Conservation (phyloP, 2,888 invertebrate genomes). For the Bellardia pandia region DNA sequence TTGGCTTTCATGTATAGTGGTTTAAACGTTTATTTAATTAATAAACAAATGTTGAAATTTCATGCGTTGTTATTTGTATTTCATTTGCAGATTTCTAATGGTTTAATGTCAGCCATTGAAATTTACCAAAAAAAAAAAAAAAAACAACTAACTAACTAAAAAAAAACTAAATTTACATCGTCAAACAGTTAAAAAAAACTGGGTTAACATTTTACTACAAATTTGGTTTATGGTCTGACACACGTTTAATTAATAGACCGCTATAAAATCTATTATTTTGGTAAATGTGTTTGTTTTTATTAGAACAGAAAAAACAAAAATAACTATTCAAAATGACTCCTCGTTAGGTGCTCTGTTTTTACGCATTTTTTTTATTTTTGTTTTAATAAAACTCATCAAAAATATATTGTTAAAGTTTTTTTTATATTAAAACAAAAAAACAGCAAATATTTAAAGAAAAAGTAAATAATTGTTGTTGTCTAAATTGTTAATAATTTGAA, state of each 20-base stretch:
- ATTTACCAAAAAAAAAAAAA: slow-evolving; percentile 7
- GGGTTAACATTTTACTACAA: slow-evolving; percentile 54
- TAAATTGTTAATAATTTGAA: slow-evolving; percentile 65
- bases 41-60: slow-evolving; percentile 61
- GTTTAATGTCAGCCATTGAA: slow-evolving; percentile 52
- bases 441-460: slow-evolving; percentile 56
- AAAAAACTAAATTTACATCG: slow-evolving; percentile 10
- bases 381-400: slow-evolving; percentile 50
- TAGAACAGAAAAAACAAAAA: neutral
- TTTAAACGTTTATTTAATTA: slow-evolving; percentile 65
- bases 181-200: slow-evolving; percentile 13
- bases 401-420: slow-evolving; percentile 16
- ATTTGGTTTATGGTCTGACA: slow-evolving; percentile 60
- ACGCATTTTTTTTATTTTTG: slow-evolving; percentile 42
- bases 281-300: slow-evolving; percentile 3
- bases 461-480: slow-evolving; percentile 64
- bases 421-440: neutral
- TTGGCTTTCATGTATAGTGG: slow-evolving; percentile 8
- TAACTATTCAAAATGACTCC: slow-evolving; percentile 17
- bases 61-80: slow-evolving; percentile 58
- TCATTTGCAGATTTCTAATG: slow-evolving; percentile 46
- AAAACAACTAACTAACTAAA: neutral
- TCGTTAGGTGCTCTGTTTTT: slow-evolving; percentile 50
- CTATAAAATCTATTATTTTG: slow-evolving; percentile 50
- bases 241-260: slow-evolving; percentile 62